Conservation (phyloP, 2,113 vertebrate species). For the Solea senegalensis region DNA sequence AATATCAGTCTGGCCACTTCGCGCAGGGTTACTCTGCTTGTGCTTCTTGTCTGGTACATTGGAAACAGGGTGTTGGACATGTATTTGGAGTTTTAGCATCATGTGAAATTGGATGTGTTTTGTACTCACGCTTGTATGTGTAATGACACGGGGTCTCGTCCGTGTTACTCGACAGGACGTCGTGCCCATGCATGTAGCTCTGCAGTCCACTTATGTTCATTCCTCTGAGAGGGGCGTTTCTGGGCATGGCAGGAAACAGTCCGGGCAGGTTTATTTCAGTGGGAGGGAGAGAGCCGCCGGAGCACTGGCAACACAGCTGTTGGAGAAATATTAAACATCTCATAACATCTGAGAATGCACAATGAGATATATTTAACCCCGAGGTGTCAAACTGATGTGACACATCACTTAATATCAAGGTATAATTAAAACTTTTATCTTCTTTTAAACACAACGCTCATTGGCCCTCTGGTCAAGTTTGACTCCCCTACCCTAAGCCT, state of each 20-base stretch:
- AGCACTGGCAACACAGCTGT: conserved; percentile 52
- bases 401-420: conserved; percentile 3
- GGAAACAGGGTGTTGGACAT: conserved; percentile 5
- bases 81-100: too few relatives aligned
- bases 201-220: conserved; percentile 69
- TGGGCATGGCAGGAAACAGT: conserved; percentile 64
- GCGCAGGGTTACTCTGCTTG: conserved; percentile 69
- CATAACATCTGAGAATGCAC: conserved; percentile 3
- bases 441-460: too few relatives aligned
- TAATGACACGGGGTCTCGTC: conserved; percentile 74
- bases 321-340: conserved; percentile 25
- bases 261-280: conserved; percentile 72
- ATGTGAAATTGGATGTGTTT: not conserved
- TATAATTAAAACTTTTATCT: conserved; percentile 4
- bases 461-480: not conserved
- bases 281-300: conserved; percentile 54
- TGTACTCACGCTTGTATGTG: conserved; percentile 65
- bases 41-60: conserved; percentile 69
- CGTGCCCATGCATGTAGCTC: conserved; percentile 62
- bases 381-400: too few relatives aligned
- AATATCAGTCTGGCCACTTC: conserved; percentile 71
- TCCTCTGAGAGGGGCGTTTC: conserved; percentile 69
- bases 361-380: not conserved
- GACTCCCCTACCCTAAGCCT: too few relatives aligned
- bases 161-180: conserved; percentile 62